These are phyloP conservation scores for Tetropium fuscum DNA, from an alignment of 2,888 invertebrate genomes.

Conservation along the genomic window DNA sequence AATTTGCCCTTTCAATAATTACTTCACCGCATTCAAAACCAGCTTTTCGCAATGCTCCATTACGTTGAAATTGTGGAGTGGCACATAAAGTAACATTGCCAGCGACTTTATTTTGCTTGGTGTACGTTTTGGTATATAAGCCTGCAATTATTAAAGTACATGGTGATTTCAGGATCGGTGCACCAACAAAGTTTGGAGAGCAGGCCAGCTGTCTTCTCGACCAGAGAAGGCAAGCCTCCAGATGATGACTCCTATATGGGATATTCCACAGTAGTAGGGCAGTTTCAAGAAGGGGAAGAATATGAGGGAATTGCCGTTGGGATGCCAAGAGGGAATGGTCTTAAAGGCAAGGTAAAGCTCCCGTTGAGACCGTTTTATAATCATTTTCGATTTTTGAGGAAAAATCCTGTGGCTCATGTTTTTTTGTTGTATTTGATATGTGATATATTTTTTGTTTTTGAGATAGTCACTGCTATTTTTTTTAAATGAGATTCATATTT, in stretches of 20 bases:
- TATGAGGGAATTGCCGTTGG: constrained; percentile 92
- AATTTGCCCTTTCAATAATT: background rate
- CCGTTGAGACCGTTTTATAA: no score
- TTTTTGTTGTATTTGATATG: no score
- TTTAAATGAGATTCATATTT: no score
- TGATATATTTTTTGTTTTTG: no score
- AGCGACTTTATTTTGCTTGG: background rate
- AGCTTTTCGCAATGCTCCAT: constrained; percentile 3
- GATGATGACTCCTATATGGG: constrained; percentile 96
- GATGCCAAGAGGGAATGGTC: constrained; percentile 87
- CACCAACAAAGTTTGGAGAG: constrained; percentile 80
- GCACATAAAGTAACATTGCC: constrained; percentile 2
- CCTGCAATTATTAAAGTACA: background rate
- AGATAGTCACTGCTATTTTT: no score
- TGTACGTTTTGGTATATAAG: background rate
- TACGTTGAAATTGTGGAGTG: no score
- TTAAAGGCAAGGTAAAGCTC: constrained; percentile 81
- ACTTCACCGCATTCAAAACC: background rate
- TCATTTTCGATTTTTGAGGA: no score
- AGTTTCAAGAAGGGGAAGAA: constrained; percentile 83
- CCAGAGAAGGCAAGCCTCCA: constrained; percentile 81
- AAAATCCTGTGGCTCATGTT: no score
- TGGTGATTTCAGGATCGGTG: constrained; percentile 81
- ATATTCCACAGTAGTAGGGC: constrained; percentile 91
- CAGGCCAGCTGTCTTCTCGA: constrained; percentile 79